Conservation (phyloP, 2,113 vertebrate genomes). For the Cygnus atratus region DNA sequence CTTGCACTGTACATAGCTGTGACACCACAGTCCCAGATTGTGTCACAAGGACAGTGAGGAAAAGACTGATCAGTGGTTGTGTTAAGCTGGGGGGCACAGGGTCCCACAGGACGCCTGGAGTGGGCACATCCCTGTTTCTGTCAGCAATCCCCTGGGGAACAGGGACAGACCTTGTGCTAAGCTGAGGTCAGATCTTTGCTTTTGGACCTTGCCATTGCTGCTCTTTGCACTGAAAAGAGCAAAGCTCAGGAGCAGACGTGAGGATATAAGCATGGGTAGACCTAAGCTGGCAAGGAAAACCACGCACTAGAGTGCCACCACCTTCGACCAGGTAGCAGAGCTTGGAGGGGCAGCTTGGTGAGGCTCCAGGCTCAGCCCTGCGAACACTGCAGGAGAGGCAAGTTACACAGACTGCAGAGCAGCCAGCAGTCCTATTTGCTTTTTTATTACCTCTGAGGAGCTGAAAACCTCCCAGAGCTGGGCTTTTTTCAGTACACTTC, state of each 20-base stretch:
- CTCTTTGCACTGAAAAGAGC: background rate
- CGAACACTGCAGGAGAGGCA: fast-evolving
- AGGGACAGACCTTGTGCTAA: background rate
- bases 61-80: background rate
- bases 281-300: background rate
- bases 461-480: background rate
- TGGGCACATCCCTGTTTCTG: background rate
- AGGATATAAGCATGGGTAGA: background rate
- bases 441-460: background rate
- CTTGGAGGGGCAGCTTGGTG: background rate
- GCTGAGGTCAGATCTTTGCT: fast-evolving
- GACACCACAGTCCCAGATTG: fast-evolving
- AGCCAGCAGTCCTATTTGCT: background rate
- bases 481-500: background rate
- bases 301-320: no score
- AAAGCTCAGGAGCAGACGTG: background rate
- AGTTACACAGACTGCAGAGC: background rate
- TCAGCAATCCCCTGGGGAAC: background rate
- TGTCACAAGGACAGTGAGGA: background rate
- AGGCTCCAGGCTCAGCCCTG: background rate
- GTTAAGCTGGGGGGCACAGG: background rate
- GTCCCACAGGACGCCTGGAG: background rate
- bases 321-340: background rate
- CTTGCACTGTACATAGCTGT: fast-evolving
- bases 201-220: background rate